A percentile compares a stretch with the other conserved stretches of the same genome.
These are phyloP conservation scores for Dolichoris vasculosae DNA, from an alignment of 1,140 invertebrate genomes.

Conservation along the genomic window DNA sequence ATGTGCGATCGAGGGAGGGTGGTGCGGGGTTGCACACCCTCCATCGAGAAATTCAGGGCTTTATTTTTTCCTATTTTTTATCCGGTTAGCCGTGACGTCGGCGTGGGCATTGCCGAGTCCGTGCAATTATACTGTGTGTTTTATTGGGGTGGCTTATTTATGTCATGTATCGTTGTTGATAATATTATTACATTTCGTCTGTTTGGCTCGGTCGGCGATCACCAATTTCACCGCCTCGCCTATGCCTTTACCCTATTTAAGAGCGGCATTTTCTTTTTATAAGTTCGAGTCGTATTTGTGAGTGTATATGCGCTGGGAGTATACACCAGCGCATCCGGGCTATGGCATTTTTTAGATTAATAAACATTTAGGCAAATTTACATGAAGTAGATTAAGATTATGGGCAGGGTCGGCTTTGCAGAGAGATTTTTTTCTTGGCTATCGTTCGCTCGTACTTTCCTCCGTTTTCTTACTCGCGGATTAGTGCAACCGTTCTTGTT, in stretches of 20 bases:
- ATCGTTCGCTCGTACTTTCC: neutral
- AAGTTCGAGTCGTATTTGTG: constrained; percentile 75
- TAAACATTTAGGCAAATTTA: constrained; percentile 76
- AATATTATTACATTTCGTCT: constrained; percentile 19
- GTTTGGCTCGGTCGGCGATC: constrained; percentile 47
- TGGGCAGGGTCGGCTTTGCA: constrained; percentile 64
- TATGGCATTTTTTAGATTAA: constrained; percentile 76
- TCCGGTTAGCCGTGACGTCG: constrained; percentile 48
- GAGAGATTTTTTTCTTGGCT: neutral
- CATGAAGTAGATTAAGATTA: constrained; percentile 76
- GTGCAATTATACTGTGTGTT: constrained; percentile 60
- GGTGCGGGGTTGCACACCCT: constrained; percentile 69
- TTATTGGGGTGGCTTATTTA: constrained; percentile 56
- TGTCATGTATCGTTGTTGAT: constrained; percentile 60
- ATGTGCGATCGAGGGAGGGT: constrained; percentile 62
- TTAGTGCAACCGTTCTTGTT: neutral
- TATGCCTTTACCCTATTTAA: constrained; percentile 43
- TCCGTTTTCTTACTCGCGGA: neutral
- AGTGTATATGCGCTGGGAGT: constrained; percentile 76
- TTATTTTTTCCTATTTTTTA: constrained; percentile 51
- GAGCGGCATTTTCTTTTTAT: constrained; percentile 56
- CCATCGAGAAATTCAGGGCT: constrained; percentile 67
- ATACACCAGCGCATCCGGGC: constrained; percentile 76
- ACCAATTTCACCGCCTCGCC: constrained; percentile 56
- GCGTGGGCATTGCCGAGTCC: constrained; percentile 64